Base-by-base conservation (phyloP, 2,888 invertebrate genomes). In the Drosophila mettleri region DNA sequence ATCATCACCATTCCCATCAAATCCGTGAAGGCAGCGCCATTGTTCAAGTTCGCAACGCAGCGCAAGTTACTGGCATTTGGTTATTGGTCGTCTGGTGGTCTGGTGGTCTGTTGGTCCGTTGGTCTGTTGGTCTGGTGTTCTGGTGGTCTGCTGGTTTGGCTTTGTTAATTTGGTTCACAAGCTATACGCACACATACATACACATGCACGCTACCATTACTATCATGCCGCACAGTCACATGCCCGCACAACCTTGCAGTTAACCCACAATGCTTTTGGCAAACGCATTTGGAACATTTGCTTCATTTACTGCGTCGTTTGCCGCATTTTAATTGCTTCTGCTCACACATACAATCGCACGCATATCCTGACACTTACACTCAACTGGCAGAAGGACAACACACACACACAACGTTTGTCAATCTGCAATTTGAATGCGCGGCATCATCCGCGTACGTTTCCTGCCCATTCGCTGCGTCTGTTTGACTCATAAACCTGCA, bases 271-370 rank as follows among this genome's bases (percentile, higher is more conserved):
- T 78, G 85, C 65, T 79, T 73, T 88, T 74, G 84, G 74, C 81
- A 67, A 88, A 88, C 89, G 87, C 87, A 88, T 88, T 88, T 81
- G 66, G 77, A 71, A 70, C 89, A 86, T 86, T 84, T 81, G 87
- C 85, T 86, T 86, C 88, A 88, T 86, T 86, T 86, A 88, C 88
- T 81, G 87, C 89, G 87, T 81, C 89, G 85, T 77, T 86, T 88
- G 85, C 85, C 88, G 89, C 85, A 88, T 86, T 86, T 86, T 86
- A 86, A 86, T 86, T 86, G 85, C 85, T 86, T 86, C 74, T 88
- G 74, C 89, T 68, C 74, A 72, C 83, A 73, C 69, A 85, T 49
- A 69, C 16, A 49, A 20, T n/a, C 49, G 33, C 49, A 34, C 49
- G 20, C 49, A 49, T 46, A 14, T 14, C 46, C 59, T 33, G 53